Percentiles rank a stretch among this genome's conserved stretches.
Evolutionary conservation across 2,888 invertebrate genomes (phyloP).

Genomic region (Pristionchus entomophagus): DNA sequence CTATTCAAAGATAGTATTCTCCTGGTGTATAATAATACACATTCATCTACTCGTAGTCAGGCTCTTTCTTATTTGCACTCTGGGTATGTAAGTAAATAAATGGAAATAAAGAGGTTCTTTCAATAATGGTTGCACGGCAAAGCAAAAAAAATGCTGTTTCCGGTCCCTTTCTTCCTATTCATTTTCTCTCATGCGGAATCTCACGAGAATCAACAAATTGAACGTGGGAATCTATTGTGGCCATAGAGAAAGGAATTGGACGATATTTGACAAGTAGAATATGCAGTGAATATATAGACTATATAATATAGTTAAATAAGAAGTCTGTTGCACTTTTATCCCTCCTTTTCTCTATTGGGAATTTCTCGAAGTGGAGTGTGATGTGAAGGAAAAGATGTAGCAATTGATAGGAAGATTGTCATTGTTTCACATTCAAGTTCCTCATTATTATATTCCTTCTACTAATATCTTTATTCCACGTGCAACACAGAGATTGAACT

Average conservation of each 20-base stretch:
- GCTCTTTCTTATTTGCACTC: neutral
- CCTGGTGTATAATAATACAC: neutral
- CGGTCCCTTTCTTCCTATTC: neutral
- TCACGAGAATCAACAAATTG: conserved; percentile 1
- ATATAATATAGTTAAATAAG: neutral
- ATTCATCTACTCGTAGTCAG: conserved; percentile 18
- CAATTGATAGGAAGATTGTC: too few species aligned
- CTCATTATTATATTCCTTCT: too few species aligned
- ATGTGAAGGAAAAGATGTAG: too few species aligned
- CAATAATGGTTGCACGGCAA: conserved; percentile 1
- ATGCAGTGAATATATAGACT: neutral
- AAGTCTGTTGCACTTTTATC: too few species aligned
- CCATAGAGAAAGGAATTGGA: neutral
- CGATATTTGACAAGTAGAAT: neutral
- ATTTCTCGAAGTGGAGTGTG: too few species aligned
- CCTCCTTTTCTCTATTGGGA: too few species aligned
- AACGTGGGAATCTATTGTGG: conserved; percentile 8
- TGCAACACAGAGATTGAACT: too few species aligned
- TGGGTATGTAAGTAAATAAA: conserved; percentile 30
- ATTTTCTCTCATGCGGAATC: conserved; percentile 12
- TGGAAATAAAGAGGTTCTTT: conserved; percentile 15
- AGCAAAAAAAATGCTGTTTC: neutral
- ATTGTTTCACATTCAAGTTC: too few species aligned
- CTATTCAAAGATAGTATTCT: conserved; percentile 31
- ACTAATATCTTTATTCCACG: too few species aligned